A percentile compares a stretch with the other conserved stretches of the same genome.
phyloP scores from a whole-genome alignment of 2,888 invertebrate species.

The Spisula solida region DNA sequence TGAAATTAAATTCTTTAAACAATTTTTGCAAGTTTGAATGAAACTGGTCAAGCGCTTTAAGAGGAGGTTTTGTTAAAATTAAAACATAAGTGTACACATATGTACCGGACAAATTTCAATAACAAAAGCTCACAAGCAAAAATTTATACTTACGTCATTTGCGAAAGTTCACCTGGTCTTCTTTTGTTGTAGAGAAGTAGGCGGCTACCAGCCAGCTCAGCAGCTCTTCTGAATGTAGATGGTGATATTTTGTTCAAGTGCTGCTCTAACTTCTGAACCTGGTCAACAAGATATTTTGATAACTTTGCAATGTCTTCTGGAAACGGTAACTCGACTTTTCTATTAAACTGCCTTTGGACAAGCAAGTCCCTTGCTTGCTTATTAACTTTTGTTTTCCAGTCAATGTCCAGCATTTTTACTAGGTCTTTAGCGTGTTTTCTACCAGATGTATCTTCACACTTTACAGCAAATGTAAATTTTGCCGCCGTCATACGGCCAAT shows the following conservation, averaged over 20 bases:
- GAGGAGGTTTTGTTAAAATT: too few relatives aligned
- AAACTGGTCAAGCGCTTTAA: too few relatives aligned
- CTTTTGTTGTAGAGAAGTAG: slow-evolving; percentile 37
- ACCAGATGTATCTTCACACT: slow-evolving; percentile 7
- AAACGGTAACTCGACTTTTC: slow-evolving; percentile 21
- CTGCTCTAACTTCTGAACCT: slow-evolving; percentile 7
- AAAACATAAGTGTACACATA: too few relatives aligned
- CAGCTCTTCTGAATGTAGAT: not conserved
- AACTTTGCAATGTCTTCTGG: slow-evolving; percentile 50
- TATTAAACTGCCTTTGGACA: slow-evolving; percentile 46
- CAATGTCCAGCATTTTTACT: not conserved
- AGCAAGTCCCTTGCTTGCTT: slow-evolving; percentile 32
- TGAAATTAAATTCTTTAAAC: too few relatives aligned
- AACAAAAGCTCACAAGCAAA: too few relatives aligned
- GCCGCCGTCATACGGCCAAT: slow-evolving; percentile 36
- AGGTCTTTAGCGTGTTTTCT: slow-evolving; percentile 28
- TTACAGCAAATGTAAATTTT: slow-evolving; percentile 30
- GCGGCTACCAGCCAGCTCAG: slow-evolving; percentile 25
- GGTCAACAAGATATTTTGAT: slow-evolving; percentile 47
- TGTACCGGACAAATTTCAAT: too few relatives aligned
- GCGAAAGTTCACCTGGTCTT: slow-evolving; percentile 40
- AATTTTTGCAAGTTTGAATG: too few relatives aligned
- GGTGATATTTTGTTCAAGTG: not conserved
- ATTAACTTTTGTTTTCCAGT: slow-evolving; percentile 50
- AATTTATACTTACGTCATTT: too few relatives aligned